A percentile compares a stretch with the other conserved stretches of the same genome.
These are phyloP conservation scores for Thamnophis sirtalis DNA, from an alignment of 2,113 vertebrate genomes.

Conservation along the genomic window DNA sequence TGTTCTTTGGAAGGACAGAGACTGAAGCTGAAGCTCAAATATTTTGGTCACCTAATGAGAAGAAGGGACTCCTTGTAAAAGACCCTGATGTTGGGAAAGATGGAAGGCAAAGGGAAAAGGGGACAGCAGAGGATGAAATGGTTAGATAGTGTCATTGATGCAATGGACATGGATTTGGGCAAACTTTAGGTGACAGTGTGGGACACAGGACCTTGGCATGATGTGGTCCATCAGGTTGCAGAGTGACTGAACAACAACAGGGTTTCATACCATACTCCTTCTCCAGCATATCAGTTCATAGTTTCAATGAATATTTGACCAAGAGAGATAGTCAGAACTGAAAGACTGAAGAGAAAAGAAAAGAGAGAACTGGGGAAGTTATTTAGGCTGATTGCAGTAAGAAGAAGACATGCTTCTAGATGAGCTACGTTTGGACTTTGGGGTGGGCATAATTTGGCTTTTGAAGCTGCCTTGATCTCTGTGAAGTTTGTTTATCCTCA, in stretches of 20 bases:
- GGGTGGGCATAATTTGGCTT: conserved; percentile 45
- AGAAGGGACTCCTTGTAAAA: neutral
- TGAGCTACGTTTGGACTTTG: conserved; percentile 37
- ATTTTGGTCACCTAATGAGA: neutral
- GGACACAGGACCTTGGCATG: neutral
- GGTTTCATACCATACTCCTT: neutral
- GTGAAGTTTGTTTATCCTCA: conserved; percentile 58
- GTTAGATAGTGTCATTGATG: neutral
- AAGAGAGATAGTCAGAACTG: neutral
- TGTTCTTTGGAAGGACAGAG: neutral
- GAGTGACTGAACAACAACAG: neutral
- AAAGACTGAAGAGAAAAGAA: neutral
- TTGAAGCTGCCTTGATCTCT: conserved; percentile 48
- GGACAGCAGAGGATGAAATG: neutral
- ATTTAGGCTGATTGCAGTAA: neutral
- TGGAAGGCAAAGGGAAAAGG: neutral
- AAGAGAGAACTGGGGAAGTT: neutral
- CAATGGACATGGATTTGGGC: neutral
- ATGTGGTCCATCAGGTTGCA: neutral
- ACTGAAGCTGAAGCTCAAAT: neutral
- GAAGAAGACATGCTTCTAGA: conserved; percentile 36
- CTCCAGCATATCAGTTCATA: neutral
- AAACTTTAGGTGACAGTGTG: neutral
- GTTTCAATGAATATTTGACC: too few relatives aligned
- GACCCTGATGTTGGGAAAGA: neutral